Evolutionary conservation across 2,888 invertebrate genomes (phyloP).

Genomic region (Eristalis arbustorum): DNA sequence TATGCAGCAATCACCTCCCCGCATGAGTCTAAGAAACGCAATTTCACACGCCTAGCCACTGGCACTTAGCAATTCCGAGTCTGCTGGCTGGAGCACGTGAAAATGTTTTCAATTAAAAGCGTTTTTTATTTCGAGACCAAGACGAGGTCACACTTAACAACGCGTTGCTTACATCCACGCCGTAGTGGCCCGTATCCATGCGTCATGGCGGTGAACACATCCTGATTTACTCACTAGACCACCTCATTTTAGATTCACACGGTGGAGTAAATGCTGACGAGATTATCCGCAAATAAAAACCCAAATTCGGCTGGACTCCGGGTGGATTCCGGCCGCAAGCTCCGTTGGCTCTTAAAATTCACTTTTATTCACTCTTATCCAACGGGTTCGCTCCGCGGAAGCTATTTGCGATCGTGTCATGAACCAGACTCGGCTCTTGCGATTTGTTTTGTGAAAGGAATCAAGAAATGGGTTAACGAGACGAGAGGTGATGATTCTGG

Average conservation of each 20-base stretch:
- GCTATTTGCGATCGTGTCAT: not conserved
- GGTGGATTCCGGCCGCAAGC: too few relatives aligned
- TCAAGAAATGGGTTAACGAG: not conserved
- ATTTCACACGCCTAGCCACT: conserved; percentile 30
- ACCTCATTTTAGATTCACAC: not conserved
- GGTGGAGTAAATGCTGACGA: not conserved
- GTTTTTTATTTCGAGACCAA: conserved; percentile 24
- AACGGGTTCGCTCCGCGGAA: not conserved
- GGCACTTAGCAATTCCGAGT: conserved; percentile 40
- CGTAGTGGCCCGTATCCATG: not conserved
- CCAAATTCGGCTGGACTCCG: not conserved
- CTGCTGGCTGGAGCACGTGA: conserved; percentile 48
- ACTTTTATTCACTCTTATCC: not conserved
- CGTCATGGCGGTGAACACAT: not conserved
- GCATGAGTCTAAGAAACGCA: not conserved
- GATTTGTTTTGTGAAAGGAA: not conserved
- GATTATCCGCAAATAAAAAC: not conserved
- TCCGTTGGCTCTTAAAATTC: not conserved
- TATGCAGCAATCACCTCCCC: too few relatives aligned
- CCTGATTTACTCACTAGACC: not conserved
- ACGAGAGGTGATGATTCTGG: not conserved
- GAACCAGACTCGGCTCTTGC: not conserved
- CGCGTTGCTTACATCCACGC: not conserved
- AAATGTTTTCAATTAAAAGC: conserved; percentile 46
- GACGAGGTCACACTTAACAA: conserved; percentile 28